These are phyloP conservation scores for Chloropsis hardwickii DNA, from an alignment of 2,113 vertebrate species.

Conservation along the genomic window DNA sequence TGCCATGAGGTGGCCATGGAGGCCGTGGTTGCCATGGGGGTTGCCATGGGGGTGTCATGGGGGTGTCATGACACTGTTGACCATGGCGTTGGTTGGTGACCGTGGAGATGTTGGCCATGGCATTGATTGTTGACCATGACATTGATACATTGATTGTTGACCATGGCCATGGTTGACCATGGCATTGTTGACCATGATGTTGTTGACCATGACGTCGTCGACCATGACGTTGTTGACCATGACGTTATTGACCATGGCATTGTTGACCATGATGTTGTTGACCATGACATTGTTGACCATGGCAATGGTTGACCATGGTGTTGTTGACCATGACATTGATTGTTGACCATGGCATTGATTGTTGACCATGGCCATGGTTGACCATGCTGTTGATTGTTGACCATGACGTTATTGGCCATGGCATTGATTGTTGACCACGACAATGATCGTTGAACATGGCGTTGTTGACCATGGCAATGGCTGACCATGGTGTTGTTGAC, in stretches of 20 bases:
- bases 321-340: neutral
- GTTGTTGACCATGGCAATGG: too few species aligned
- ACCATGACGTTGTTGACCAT: neutral
- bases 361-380: neutral
- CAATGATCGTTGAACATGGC: too few species aligned
- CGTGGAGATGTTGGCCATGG: too few species aligned
- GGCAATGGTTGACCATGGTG: too few species aligned
- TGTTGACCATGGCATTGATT: neutral
- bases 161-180: neutral
- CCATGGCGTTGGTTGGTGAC: too few species aligned
- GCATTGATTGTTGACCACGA: too few species aligned
- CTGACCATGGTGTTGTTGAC: too few species aligned
- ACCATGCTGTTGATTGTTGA: neutral
- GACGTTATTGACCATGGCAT: rapidly evolving
- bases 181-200: neutral
- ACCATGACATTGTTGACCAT: rapidly evolving
- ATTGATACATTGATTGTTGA: too few species aligned
- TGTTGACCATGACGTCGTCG: neutral
- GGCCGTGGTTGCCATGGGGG: neutral
- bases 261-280: too few species aligned
- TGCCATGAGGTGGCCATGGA: neutral
- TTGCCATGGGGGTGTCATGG: too few species aligned
- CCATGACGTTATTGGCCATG: neutral
- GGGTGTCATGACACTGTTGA: too few species aligned
- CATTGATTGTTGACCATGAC: neutral